Evolutionary conservation across 2,888 invertebrate species (phyloP), one percentile per base, ranked within the genome.

Genomic region (Oeneis ivallda): DNA sequence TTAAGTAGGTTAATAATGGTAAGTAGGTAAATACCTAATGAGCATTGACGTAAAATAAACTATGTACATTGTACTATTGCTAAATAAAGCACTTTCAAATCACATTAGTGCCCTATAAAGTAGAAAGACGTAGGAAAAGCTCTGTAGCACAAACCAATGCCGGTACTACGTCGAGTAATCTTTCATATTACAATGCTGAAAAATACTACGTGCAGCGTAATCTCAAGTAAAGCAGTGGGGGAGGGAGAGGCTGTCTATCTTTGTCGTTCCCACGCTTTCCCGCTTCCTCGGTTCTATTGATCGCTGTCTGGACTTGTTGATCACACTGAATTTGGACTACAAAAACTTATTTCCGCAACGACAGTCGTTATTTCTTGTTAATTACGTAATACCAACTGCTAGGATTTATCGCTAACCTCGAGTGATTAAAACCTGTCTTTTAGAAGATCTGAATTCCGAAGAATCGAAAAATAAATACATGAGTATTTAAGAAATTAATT

Each of bases 241-340:
- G 68, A 65, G 65, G 66, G 59, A 67, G 64, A 67, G 54, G 47
- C 68, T 54, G 58, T 70, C 68, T 57, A 32, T 73, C 68, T 69
- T 63, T 71, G 66, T 87, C 79, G 64, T 78, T 73, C 83, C 63
- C 69, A 68, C 74, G 75, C 79, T 72, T 71, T 83, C 86, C 80
- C 82, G 79, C 80, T 86, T 78, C 72, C 72, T 74, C 80, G 74
- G 71, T 76, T 79, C 82, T 92, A 92, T 92, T 92, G 91, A 92
- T 92, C 90, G 91, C 75, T 75, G 87, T 86, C 90, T 88, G 85
- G 88, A 92, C 91, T 90, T 90, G 91, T 90, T 90, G 90, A 91
- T 89, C 84, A 79, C 81, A 68, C 74, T 76, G 72, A 73, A 73
- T 74, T 75, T 67, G 74, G 76, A 75, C 76, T 79, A 79, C 78